phyloP scores from a whole-genome alignment of 2,113 vertebrate genomes.

The Mionectes macconnelli region DNA sequence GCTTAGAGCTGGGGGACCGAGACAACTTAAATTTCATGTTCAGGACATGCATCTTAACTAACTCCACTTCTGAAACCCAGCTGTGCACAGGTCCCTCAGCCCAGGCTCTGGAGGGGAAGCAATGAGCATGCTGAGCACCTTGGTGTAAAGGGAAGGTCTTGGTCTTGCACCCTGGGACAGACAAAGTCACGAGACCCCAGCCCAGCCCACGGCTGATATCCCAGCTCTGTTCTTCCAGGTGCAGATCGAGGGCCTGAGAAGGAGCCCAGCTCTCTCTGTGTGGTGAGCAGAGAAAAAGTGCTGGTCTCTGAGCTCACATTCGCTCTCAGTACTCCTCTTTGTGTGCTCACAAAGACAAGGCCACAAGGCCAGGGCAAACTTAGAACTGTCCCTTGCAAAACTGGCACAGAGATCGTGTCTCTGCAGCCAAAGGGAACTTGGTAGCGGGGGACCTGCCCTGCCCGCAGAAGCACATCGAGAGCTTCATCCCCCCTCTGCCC shows the following conservation, averaged over 20 bases:
- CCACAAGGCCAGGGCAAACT: neutral
- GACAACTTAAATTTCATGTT: neutral
- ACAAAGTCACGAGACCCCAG: neutral
- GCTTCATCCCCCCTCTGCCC: neutral
- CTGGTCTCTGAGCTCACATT: neutral
- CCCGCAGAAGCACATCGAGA: neutral
- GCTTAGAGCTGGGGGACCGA: fast-evolving
- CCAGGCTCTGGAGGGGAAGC: neutral
- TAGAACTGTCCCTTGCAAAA: neutral
- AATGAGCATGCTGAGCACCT: neutral
- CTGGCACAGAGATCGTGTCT: neutral
- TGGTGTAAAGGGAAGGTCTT: neutral
- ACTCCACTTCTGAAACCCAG: neutral
- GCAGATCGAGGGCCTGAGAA: neutral
- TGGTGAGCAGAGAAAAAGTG: fast-evolving
- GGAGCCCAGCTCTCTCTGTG: neutral
- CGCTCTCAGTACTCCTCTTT: fast-evolving
- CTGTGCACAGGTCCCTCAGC: neutral
- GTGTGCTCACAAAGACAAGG: neutral
- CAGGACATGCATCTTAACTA: neutral
- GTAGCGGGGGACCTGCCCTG: neutral
- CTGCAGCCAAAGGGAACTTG: neutral
- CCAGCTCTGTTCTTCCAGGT: too few species aligned
- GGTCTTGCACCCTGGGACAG: neutral
- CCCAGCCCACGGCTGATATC: neutral